These are phyloP conservation scores for Dufourea novaeangliae DNA, from an alignment of 1,140 invertebrate species.

Conservation along the genomic window DNA sequence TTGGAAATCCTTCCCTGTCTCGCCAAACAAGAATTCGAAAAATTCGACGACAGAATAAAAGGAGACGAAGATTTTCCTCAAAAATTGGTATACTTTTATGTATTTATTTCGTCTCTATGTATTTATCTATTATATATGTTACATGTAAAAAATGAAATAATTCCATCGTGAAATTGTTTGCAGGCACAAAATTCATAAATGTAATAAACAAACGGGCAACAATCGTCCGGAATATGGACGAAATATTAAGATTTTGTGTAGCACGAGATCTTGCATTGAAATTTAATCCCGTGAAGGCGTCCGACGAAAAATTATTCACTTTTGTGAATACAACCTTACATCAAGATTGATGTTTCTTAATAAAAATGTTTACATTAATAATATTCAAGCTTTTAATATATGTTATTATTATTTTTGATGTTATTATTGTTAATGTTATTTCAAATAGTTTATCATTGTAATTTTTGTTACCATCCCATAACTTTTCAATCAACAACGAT, in stretches of 20 bases:
- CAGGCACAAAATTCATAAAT: not conserved
- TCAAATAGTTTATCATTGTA: too few relatives aligned
- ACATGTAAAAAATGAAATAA: not conserved
- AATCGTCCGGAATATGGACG: too few relatives aligned
- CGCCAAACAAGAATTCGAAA: not conserved
- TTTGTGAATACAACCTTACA: not conserved
- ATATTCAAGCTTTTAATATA: not conserved
- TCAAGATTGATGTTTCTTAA: too few relatives aligned
- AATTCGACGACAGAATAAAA: not conserved
- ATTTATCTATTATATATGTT: too few relatives aligned
- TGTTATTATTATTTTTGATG: too few relatives aligned
- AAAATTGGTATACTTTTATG: not conserved
- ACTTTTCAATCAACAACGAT: constrained; percentile 33
- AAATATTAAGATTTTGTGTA: not conserved
- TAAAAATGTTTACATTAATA: not conserved
- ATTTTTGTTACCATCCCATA: constrained; percentile 1
- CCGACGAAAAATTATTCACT: not conserved
- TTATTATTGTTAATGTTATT: too few relatives aligned
- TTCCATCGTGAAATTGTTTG: not conserved
- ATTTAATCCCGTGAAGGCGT: not conserved
- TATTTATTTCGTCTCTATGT: too few relatives aligned
- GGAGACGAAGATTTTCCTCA: not conserved
- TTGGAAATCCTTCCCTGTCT: not conserved
- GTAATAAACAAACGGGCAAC: not conserved
- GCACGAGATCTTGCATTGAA: not conserved